Conservation (phyloP, 2,113 vertebrate genomes). For the Pontoporia blainvillei region DNA sequence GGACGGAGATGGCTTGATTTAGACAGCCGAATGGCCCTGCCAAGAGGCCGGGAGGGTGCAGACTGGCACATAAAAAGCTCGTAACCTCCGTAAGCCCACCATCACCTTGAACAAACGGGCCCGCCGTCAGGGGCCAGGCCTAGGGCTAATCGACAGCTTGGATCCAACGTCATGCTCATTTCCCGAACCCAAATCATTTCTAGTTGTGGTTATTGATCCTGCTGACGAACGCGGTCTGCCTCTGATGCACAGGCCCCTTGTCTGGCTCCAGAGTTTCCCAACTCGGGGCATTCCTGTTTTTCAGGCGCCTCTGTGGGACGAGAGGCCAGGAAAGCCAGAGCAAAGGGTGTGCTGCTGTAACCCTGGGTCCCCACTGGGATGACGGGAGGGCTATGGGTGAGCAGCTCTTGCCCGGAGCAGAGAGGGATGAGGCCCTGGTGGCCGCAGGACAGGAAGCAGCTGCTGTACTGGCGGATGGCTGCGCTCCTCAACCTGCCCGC, state of each 20-base stretch:
- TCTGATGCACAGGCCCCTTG: fast-evolving
- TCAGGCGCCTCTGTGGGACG: background rate
- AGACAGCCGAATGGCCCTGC: constrained; percentile 56
- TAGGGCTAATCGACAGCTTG: background rate
- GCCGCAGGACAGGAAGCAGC: too few relatives aligned
- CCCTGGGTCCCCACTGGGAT: fast-evolving
- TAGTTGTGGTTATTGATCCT: background rate
- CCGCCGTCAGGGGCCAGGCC: fast-evolving
- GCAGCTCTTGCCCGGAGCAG: background rate
- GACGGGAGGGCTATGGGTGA: fast-evolving
- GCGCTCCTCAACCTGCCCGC: background rate
- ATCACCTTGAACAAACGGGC: background rate
- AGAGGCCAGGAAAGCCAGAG: background rate
- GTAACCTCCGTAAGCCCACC: background rate
- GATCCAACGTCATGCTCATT: background rate
- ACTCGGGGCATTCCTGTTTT: background rate
- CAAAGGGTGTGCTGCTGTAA: fast-evolving
- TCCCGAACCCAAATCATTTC: background rate
- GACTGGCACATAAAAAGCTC: background rate
- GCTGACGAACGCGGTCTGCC: background rate
- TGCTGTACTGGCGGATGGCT: background rate
- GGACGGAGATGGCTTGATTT: constrained; percentile 70
- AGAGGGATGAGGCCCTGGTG: fast-evolving
- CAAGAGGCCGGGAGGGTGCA: background rate
- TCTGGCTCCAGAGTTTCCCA: background rate